A percentile compares a stretch with the other conserved stretches of the same genome.
Conservation (phyloP, 2,888 invertebrate genomes). For the Plagiodera versicolora region DNA sequence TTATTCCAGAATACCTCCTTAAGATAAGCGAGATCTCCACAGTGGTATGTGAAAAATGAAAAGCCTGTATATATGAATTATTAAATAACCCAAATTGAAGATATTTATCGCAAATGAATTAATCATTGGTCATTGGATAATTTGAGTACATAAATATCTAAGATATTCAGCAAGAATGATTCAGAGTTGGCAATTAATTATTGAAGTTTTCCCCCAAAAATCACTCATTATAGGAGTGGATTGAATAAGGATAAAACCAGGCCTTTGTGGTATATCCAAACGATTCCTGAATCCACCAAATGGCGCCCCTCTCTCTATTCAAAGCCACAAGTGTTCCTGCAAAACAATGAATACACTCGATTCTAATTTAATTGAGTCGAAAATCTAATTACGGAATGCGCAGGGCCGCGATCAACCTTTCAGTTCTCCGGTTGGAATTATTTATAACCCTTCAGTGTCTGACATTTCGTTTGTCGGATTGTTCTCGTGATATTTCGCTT, state of each 20-base stretch:
- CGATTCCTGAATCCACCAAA: neutral
- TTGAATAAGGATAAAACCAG: neutral
- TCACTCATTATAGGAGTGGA: neutral
- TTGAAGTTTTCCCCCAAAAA: neutral
- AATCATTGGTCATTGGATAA: too few species aligned
- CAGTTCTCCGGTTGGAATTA: constrained; percentile 24
- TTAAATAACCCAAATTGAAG: too few species aligned
- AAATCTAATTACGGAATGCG: constrained; percentile 42
- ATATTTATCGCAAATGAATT: too few species aligned
- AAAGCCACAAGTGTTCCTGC: constrained; percentile 15
- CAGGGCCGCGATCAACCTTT: constrained; percentile 36
- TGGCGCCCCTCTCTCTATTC: neutral
- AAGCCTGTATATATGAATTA: too few species aligned
- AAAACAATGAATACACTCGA: constrained; percentile 36
- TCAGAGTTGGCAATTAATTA: neutral
- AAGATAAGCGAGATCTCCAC: too few species aligned
- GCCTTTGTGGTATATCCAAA: neutral
- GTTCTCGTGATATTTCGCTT: constrained; percentile 22
- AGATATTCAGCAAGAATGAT: too few species aligned
- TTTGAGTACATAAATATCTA: too few species aligned
- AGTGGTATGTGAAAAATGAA: too few species aligned
- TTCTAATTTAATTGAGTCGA: constrained; percentile 40
- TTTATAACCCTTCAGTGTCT: constrained; percentile 29
- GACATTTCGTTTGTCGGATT: constrained; percentile 26
- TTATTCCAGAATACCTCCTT: too few species aligned